Base-by-base conservation (phyloP, 2,797 vertebrate genomes). In the Eulemur coronatus region DNA sequence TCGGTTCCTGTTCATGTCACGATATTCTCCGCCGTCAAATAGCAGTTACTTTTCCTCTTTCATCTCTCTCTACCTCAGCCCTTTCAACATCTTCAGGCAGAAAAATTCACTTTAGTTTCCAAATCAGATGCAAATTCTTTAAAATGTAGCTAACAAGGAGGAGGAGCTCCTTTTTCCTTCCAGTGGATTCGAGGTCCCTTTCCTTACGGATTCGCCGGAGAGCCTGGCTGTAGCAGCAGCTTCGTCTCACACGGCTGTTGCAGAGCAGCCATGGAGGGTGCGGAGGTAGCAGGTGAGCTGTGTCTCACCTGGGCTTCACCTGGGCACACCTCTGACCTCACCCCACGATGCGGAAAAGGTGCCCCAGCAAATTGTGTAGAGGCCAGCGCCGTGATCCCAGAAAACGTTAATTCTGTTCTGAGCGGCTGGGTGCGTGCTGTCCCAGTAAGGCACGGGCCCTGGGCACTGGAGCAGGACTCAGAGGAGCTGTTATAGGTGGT, bases 361-460 rank as follows among this genome's bases (percentile, higher is more conserved):
- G 1, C 46, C 30, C 55, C 18, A 12, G 73, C 9, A 28, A 17
- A 52, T 15, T 2, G 2, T 2, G 1, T 8, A 2, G 75, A 22
- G 70, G 43, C 65, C 48, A 46, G 35, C 11, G 50, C n/a, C 4
- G 0, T 0, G 14, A 11, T 65, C 12, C 69, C n/a, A 28, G 50
- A 22, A 9, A 22, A 18, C 7, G 35, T n/a, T 26, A 1, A 5
- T 10, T 26, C 73, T 48, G 5, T 20, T 2, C 43, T 14, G 4
- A 0, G 55, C 13, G 1, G 0, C 52, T 1, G 14, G 50, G 9
- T 1, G 0, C 10, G 14, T 10, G 61, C 38, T 5, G 48, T 13
- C 35, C 57, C 22, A 2, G 13, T 9, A 20, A 2, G 33, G 5
- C 0, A 0, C 4, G 0, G 2, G 2, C 63, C 70, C 35, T 1